Conservation (phyloP, 2,888 invertebrate species). For the Dendrolimus pini region DNA sequence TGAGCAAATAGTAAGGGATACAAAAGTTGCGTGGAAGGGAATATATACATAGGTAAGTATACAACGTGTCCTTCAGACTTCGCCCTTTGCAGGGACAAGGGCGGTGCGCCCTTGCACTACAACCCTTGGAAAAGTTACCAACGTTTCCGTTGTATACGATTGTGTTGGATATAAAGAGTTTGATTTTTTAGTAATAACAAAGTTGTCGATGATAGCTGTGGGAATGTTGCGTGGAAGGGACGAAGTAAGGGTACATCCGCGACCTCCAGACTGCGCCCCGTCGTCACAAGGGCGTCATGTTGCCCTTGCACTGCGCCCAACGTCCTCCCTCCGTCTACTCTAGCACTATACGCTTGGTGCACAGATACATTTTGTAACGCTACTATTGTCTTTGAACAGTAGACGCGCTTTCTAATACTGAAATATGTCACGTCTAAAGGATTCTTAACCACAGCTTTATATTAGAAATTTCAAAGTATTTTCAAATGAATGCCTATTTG, state of each 20-base stretch:
- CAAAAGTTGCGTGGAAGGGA: slow-evolving; percentile 9
- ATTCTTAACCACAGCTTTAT: not conserved
- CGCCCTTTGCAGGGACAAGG: slow-evolving; percentile 15
- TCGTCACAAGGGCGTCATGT: slow-evolving; percentile 50
- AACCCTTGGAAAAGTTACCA: slow-evolving; percentile 15
- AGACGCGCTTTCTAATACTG: not conserved
- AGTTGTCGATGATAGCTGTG: slow-evolving; percentile 17
- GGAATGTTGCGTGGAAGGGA: slow-evolving; percentile 32
- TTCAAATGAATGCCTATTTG: too few relatives aligned
- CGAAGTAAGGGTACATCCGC: slow-evolving; percentile 56
- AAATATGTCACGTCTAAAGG: not conserved
- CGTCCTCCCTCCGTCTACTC: slow-evolving; percentile 40
- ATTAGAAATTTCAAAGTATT: not conserved
- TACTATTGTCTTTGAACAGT: slow-evolving; percentile 15
- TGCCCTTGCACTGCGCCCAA: slow-evolving; percentile 61
- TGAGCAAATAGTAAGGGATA: slow-evolving; percentile 14
- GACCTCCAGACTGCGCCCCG: slow-evolving; percentile 68
- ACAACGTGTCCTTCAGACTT: slow-evolving; percentile 25
- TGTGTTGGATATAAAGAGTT: slow-evolving; percentile 11
- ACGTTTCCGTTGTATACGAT: slow-evolving; percentile 2
- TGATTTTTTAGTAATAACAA: slow-evolving; percentile 17
- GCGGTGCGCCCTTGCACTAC: slow-evolving; percentile 21
- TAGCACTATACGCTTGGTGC: slow-evolving; percentile 11
- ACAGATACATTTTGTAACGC: slow-evolving; percentile 15
- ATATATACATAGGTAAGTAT: slow-evolving; percentile 12